These are phyloP conservation scores for Dolichomitus sp. DNA, from an alignment of 2,888 invertebrate genomes.

Conservation along the genomic window DNA sequence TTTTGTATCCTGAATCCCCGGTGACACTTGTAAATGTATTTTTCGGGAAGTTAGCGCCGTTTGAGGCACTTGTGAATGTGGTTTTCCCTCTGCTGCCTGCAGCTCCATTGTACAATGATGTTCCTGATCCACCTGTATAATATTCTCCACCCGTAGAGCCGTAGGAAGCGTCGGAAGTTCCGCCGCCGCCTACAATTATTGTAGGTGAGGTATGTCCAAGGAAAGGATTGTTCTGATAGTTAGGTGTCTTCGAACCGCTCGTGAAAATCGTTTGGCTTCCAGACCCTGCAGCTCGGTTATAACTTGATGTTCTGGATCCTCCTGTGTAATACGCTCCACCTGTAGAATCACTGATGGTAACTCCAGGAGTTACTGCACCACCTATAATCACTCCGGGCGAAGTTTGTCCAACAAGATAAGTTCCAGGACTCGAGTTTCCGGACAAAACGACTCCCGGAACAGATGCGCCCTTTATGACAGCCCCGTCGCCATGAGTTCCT, in stretches of 20 bases:
- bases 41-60: constrained; percentile 32
- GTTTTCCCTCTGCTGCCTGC: constrained; percentile 25
- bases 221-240: background rate
- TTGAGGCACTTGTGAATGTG: constrained; percentile 2
- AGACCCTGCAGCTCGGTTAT: constrained; percentile 44
- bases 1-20: constrained; percentile 74
- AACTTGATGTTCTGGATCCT: constrained; percentile 39
- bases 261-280: constrained; percentile 9
- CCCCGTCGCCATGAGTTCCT: constrained; percentile 53
- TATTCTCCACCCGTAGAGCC: constrained; percentile 22
- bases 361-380: constrained; percentile 65
- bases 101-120: background rate
- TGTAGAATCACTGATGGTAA: constrained; percentile 52
- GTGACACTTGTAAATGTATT: constrained; percentile 45
- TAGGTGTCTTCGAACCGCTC: background rate
- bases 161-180: constrained; percentile 48
- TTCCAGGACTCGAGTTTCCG: constrained; percentile 65
- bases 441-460: constrained; percentile 65
- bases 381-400: constrained; percentile 67
- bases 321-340: constrained; percentile 37
- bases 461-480: constrained; percentile 63
- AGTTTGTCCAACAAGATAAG: constrained; percentile 70
- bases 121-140: constrained; percentile 24
- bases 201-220: constrained; percentile 57
- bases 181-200: constrained; percentile 55